Conservation (phyloP, 2,888 invertebrate genomes). For the Hypomecis punctinalis region DNA sequence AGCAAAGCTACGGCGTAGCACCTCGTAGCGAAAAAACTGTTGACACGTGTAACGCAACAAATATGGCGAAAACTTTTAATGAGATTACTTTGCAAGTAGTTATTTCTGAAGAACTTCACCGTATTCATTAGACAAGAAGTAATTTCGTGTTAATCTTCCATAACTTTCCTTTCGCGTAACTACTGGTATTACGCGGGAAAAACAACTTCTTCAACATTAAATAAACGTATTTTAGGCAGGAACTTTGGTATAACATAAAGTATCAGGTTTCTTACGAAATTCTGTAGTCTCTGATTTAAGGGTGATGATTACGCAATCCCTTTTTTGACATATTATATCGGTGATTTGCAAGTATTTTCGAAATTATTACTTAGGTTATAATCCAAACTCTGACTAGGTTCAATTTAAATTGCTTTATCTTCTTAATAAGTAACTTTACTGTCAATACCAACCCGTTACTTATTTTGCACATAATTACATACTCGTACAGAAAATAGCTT, state of each 20-base stretch:
- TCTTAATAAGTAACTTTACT: too few species aligned
- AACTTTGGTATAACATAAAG: neutral
- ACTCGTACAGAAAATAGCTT: too few species aligned
- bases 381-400: too few species aligned
- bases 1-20: constrained; percentile 43
- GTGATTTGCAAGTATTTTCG: too few species aligned
- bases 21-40: constrained; percentile 26
- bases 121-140: constrained; percentile 9
- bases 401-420: too few species aligned
- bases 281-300: too few species aligned
- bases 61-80: constrained; percentile 22
- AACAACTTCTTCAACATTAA: neutral
- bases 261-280: neutral
- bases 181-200: constrained; percentile 1
- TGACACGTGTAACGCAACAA: constrained; percentile 10
- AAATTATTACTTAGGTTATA: too few species aligned
- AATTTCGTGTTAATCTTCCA: constrained; percentile 6
- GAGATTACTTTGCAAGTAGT: constrained; percentile 23
- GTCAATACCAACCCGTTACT: too few species aligned
- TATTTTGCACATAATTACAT: too few species aligned
- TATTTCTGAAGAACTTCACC: constrained; percentile 11
- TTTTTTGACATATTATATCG: too few species aligned
- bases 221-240: neutral
- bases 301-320: too few species aligned
- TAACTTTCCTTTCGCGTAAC: constrained; percentile 5